Base-by-base conservation (phyloP, 1,140 invertebrate species). In the Drosophila watanabei region DNA sequence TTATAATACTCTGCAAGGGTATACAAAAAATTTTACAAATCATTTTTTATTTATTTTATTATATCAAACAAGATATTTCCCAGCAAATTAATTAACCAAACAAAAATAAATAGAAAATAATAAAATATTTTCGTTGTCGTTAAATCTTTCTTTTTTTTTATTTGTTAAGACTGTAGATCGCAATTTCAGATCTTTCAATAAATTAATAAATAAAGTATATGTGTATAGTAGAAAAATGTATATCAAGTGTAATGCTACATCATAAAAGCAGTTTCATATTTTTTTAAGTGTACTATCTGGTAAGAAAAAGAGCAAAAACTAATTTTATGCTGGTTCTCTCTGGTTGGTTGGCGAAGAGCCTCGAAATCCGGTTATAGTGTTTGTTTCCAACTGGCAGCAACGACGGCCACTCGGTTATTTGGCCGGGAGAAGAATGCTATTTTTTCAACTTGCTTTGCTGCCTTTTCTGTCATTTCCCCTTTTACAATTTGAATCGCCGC, bases 311-410 rank as follows among this genome's bases (percentile, higher is more conserved):
- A 56, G 14, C 52, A 20, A 37, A 56, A 37, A 37, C 52, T 56
- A 35, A 37, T 24, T 56, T 56, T 33, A 37, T 16, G 18, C 52
- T 37, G 52, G 52, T 56, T 56, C 33, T 56, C 52, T 56, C 52
- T 56, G 52, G 52, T 56, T 56, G 52, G 52, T 56, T 37, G 33
- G 52, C 52, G 33, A 56, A 20, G 52, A 24, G 49, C 14, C 18
- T 14, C 52, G 18, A 56, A 56, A 56, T 35, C 52, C 52, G 33
- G 52, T 56, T 56, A 56, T 56, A 56, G 52, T 56, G 18, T 56
- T 37, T 56, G 52, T 24, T 56, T 37, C 33, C 52, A 37, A 37
- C 52, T 56, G 52, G 52, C 18, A 54, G 51, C 20, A 16, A 18
- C 52, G 18, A 56, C 33, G 52, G 52, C 18, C 33, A 37, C 18